phyloP scores from a whole-genome alignment of 2,797 vertebrate species.

The Poecilia gillii region DNA sequence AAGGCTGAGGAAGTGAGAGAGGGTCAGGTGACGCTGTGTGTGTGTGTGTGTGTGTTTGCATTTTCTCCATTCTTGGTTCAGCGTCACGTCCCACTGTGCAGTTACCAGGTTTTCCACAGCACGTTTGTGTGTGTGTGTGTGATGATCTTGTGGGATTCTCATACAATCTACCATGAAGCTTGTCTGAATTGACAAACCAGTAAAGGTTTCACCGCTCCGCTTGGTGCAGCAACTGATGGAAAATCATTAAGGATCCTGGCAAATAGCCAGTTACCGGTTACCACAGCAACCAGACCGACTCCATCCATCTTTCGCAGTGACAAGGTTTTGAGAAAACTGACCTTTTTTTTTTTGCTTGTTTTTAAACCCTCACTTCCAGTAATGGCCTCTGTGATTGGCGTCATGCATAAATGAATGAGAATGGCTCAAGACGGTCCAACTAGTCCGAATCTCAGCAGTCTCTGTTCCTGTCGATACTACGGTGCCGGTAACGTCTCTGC shows the following conservation, averaged over 20 bases:
- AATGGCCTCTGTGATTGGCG: slow-evolving; percentile 74
- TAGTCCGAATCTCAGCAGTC: slow-evolving; percentile 33
- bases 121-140: slow-evolving; percentile 11
- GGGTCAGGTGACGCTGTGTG: background rate
- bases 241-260: slow-evolving; percentile 82
- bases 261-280: slow-evolving; percentile 79
- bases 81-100: background rate
- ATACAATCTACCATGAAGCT: slow-evolving; percentile 19
- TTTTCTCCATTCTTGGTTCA: background rate
- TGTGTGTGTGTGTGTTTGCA: background rate
- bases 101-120: slow-evolving; percentile 4
- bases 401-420: slow-evolving; percentile 71
- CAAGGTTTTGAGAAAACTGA: slow-evolving; percentile 67
- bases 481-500: slow-evolving; percentile 19
- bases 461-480: slow-evolving; percentile 8
- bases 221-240: slow-evolving; percentile 72
- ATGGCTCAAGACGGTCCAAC: slow-evolving; percentile 58
- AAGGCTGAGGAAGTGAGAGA: background rate
- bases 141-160: slow-evolving; percentile 28
- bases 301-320: slow-evolving; percentile 66
- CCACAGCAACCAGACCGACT: slow-evolving; percentile 76
- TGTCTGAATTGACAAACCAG: slow-evolving; percentile 29
- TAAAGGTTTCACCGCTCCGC: slow-evolving; percentile 43
- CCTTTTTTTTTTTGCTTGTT: slow-evolving; percentile 41
- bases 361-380: slow-evolving; percentile 62